Evolutionary conservation across 2,888 invertebrate species (phyloP).

Genomic region (Brenthis daphne): DNA sequence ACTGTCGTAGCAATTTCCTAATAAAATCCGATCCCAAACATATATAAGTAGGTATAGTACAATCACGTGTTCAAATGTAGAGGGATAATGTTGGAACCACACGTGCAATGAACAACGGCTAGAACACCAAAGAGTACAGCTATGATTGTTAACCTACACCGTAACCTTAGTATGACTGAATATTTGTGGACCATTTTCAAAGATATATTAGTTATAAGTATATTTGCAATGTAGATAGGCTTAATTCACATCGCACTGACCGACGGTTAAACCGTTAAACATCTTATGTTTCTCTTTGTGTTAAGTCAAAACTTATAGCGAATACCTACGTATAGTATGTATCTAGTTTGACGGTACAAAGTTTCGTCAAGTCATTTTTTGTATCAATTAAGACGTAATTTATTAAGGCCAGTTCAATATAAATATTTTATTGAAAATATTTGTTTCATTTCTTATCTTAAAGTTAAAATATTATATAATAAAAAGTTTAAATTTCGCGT

Average conservation of each 20-base stretch:
- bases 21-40: neutral
- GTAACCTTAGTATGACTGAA: constrained; percentile 51
- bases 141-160: constrained; percentile 51
- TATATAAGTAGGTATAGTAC: constrained; percentile 34
- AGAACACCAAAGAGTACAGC: constrained; percentile 77
- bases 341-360: constrained; percentile 40
- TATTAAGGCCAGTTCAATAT: constrained; percentile 73
- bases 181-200: constrained; percentile 47
- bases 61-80: constrained; percentile 32
- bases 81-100: constrained; percentile 43
- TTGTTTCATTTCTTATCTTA: constrained; percentile 19
- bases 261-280: constrained; percentile 57
- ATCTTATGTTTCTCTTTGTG: constrained; percentile 20
- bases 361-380: constrained; percentile 54
- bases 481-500: neutral
- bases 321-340: constrained; percentile 13
- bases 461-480: neutral
- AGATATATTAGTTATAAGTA: constrained; percentile 33
- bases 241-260: constrained; percentile 37
- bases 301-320: neutral
- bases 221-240: constrained; percentile 32
- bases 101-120: constrained; percentile 66
- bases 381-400: constrained; percentile 64
- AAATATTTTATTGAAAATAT: constrained; percentile 54
- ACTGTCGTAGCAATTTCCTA: neutral